phyloP scores from a whole-genome alignment of 2,797 vertebrate species.

The Xenops minutus region DNA sequence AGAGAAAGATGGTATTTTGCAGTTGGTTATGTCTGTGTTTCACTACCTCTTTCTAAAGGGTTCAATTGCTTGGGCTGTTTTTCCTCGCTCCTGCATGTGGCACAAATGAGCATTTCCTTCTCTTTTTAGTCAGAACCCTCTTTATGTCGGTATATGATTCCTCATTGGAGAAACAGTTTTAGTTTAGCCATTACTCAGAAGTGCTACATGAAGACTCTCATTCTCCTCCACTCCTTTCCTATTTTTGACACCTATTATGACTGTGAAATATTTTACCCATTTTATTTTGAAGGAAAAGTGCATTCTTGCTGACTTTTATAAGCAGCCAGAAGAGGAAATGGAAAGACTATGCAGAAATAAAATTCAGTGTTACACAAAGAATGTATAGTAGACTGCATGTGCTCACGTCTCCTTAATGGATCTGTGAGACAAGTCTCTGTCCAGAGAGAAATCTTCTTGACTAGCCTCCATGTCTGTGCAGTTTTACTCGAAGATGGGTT shows the following conservation, averaged over 20 bases:
- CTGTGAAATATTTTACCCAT: not conserved
- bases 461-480: not conserved
- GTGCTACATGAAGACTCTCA: not conserved
- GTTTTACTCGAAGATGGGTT: not conserved
- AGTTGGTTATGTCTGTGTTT: not conserved
- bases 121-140: not conserved
- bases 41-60: not conserved
- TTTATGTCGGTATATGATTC: not conserved
- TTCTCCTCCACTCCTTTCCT: fast-evolving
- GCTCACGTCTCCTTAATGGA: not conserved
- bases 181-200: not conserved
- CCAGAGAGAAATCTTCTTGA: not conserved
- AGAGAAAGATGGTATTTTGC: not conserved
- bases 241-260: not conserved
- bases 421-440: not conserved
- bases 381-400: not conserved
- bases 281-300: not conserved
- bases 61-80: not conserved
- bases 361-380: not conserved
- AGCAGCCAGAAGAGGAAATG: not conserved
- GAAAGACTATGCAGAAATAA: not conserved
- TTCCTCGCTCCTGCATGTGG: not conserved
- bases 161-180: not conserved
- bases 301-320: not conserved
- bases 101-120: not conserved